These are phyloP conservation scores for Hippocampus kuda DNA, from an alignment of 2,797 vertebrate genomes.

Conservation along the genomic window DNA sequence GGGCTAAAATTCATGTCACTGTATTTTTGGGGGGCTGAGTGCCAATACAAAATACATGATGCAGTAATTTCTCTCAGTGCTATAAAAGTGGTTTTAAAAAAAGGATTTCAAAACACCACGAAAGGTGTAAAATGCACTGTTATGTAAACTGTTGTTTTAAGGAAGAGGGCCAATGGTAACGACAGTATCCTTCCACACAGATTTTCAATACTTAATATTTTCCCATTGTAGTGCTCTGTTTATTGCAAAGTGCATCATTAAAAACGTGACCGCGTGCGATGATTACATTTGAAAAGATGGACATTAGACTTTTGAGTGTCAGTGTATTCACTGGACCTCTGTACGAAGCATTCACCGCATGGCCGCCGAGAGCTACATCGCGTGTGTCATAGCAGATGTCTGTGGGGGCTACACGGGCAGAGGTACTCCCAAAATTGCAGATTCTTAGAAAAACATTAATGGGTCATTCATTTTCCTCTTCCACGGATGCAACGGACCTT, in stretches of 20 bases:
- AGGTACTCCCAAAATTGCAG: constrained; percentile 22
- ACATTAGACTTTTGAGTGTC: no score
- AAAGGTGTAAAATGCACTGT: no score
- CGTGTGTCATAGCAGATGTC: constrained; percentile 16
- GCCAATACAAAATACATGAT: neutral
- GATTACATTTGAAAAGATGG: no score
- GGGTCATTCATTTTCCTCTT: constrained; percentile 33
- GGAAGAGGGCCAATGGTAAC: neutral
- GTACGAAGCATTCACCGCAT: constrained; percentile 13
- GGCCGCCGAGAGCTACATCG: constrained; percentile 19
- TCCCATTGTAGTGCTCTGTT: neutral
- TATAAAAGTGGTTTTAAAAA: neutral
- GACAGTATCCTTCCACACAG: neutral
- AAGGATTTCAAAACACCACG: no score
- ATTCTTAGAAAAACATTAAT: constrained; percentile 47
- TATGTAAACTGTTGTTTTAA: neutral
- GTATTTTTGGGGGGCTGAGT: neutral
- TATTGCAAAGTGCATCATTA: no score
- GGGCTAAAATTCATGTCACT: neutral
- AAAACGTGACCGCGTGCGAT: no score
- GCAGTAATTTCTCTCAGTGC: neutral
- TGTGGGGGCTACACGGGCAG: constrained; percentile 18
- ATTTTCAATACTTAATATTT: no score
- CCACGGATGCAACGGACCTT: constrained; percentile 8
- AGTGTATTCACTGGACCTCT: neutral